Evolutionary conservation across 2,113 vertebrate genomes (phyloP).

Genomic region (Aldabrachelys gigantea): DNA sequence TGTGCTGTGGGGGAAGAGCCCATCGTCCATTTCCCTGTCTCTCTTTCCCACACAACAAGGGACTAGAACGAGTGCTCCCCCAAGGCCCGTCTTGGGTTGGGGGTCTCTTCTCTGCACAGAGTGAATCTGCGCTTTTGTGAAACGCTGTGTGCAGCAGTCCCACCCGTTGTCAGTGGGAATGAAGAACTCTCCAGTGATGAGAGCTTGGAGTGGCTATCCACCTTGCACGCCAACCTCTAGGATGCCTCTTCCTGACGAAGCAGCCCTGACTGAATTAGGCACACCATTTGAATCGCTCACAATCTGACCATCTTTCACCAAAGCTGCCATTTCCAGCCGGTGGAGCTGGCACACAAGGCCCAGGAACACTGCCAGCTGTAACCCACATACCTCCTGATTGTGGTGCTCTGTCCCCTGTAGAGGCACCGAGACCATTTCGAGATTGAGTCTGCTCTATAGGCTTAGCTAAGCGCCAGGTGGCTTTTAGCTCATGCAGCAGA

Average conservation of each 20-base stretch:
- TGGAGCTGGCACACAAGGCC: not conserved
- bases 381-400: too few species aligned
- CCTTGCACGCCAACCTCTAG: not conserved
- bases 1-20: not conserved
- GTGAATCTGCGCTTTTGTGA: not conserved
- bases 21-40: not conserved
- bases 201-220: not conserved
- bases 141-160: not conserved
- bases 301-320: not conserved
- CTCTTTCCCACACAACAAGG: not conserved
- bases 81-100: not conserved
- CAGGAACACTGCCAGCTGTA: too few species aligned
- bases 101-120: not conserved
- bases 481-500: too few species aligned
- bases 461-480: too few species aligned
- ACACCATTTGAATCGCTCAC: not conserved
- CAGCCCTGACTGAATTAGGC: not conserved
- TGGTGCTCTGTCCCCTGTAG: too few species aligned
- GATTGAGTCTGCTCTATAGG: too few species aligned
- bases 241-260: too few species aligned
- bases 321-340: not conserved
- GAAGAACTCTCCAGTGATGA: not conserved
- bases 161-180: not conserved
- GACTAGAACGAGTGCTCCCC: not conserved
- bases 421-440: too few species aligned